Conservation (phyloP, 2,797 vertebrate species). For the Perodicticus potto region DNA sequence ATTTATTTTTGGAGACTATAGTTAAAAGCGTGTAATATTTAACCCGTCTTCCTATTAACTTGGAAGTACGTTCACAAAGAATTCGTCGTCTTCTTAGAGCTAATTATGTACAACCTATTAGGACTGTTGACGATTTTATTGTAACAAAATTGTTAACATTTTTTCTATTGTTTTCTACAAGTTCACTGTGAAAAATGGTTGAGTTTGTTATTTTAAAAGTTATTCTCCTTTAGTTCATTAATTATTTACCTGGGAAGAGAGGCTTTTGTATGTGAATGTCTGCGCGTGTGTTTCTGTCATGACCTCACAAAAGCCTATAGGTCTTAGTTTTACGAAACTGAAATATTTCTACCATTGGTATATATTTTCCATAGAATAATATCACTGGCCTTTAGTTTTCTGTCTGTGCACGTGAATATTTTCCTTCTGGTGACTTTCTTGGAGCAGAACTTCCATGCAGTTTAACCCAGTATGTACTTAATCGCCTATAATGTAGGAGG, state of each 20-base stretch:
- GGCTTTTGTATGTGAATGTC: not conserved
- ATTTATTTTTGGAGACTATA: constrained; percentile 1
- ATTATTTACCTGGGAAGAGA: constrained; percentile 59
- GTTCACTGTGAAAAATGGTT: not conserved
- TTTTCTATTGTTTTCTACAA: not conserved
- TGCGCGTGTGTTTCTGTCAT: not conserved
- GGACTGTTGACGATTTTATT: not conserved
- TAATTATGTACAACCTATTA: not conserved
- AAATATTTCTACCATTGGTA: not conserved
- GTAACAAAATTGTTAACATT: constrained; percentile 32
- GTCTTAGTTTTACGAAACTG: not conserved
- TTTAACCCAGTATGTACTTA: not conserved
- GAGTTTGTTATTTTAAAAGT: constrained; percentile 48
- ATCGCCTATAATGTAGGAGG: not conserved
- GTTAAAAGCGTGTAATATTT: constrained; percentile 31
- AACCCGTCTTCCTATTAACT: not conserved
- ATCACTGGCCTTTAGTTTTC: not conserved
- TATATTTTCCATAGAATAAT: not conserved
- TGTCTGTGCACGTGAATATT: not conserved
- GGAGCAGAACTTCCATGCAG: not conserved
- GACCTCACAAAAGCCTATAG: not conserved
- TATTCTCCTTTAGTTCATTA: constrained; percentile 43
- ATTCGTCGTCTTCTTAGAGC: not conserved
- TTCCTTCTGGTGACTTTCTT: not conserved
- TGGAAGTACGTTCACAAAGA: not conserved